Base-by-base conservation (phyloP, 2,113 vertebrate species). In the Triplophysa tibetana region DNA sequence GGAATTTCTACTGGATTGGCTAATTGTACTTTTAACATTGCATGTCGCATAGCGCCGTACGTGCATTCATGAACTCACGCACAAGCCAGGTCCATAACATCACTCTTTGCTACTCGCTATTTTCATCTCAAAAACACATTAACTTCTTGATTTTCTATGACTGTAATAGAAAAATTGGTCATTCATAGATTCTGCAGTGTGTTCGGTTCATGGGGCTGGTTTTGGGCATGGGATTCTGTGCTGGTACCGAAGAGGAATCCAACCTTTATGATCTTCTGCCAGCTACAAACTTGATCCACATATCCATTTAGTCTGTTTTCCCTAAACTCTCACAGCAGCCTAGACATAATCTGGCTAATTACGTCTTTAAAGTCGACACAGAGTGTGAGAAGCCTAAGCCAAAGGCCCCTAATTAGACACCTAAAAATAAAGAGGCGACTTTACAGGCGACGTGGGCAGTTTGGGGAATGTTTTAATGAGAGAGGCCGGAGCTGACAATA, bases 391-490 rank as follows among this genome's bases (percentile, higher is more conserved):
- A 85, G 75, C 70, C 80, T 62, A 80, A 89, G 89, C 88, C 90
- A 85, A 85, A 80, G 84, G 79, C 87, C 86, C 72, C 88, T 91
- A 89, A 91, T 91, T 91, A 91, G 91, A 90, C 88, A 86, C 89
- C 90, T 91, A 89, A 91, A 88, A 91, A 90, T 85, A 87, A 88
- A 87, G 86, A 86, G 84, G 82, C 83, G 77, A 83, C 85, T 91
- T 90, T 90, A 90, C 86, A 80, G 88, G 83, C 86, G 79, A 86
- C 79, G 69, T 85, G 82, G 86, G 85, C 84, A 87, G 87, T 88
- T 90, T 89, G 85, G 87, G 88, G 89, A 90, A 91, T 91, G 87
- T 90, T 90, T 90, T 91, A 91, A 91, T 90, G 90, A 91, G 89
- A 87, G 86, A 74, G 85, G 75, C 69, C 73, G 69, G 77, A 83